Conservation (phyloP, 1,140 invertebrate species). For the Cyclina sinensis region DNA sequence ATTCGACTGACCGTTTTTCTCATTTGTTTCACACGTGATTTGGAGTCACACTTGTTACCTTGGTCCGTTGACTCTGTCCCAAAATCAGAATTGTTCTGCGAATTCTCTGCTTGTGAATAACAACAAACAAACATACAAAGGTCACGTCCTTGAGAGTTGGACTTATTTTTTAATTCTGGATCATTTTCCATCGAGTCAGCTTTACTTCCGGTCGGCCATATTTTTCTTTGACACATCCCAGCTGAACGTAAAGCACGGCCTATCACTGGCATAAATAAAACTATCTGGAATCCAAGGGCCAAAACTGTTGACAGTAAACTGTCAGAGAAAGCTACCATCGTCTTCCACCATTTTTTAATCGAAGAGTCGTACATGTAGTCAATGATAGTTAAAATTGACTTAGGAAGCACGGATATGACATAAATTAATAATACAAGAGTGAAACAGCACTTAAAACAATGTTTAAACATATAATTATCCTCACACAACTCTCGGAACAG, state of each 20-base stretch:
- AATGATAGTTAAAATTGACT: constrained; percentile 10
- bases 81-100: neutral
- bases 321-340: neutral
- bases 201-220: neutral
- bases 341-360: neutral
- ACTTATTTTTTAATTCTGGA: neutral
- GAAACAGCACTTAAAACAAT: constrained; percentile 43
- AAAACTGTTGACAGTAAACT: neutral
- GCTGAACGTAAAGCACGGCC: neutral
- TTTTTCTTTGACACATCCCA: neutral
- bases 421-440: constrained; percentile 20
- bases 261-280: constrained; percentile 34
- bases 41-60: neutral
- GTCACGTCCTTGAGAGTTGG: neutral
- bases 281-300: constrained; percentile 25
- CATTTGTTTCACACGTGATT: neutral
- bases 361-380: neutral
- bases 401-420: constrained; percentile 21
- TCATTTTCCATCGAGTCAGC: neutral
- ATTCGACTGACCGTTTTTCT: neutral
- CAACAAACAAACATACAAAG: neutral
- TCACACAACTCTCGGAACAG: constrained; percentile 42
- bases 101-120: neutral
- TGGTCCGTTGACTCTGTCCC: neutral
- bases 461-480: constrained; percentile 31